These are phyloP conservation scores for Charaxes varanes DNA, from an alignment of 1,140 invertebrate species.

Conservation along the genomic window DNA sequence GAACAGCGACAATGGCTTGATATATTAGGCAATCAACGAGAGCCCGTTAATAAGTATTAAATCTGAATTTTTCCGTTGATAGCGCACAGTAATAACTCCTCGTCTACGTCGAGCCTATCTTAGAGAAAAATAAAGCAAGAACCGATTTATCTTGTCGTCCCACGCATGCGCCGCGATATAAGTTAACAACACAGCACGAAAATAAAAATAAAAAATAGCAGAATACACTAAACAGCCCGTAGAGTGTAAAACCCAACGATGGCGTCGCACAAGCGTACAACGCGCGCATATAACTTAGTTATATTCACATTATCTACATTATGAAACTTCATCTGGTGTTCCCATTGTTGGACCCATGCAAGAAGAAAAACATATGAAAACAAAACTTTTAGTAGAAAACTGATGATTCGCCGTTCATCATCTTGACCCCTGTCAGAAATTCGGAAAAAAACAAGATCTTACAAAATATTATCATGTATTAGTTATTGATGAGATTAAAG, in stretches of 20 bases:
- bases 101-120: slow-evolving; percentile 58
- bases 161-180: slow-evolving; percentile 61
- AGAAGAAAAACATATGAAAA: slow-evolving; percentile 34
- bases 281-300: slow-evolving; percentile 66
- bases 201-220: slow-evolving; percentile 51
- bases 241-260: slow-evolving; percentile 72
- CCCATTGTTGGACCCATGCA: slow-evolving; percentile 40
- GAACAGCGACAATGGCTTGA: slow-evolving; percentile 22
- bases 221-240: slow-evolving; percentile 50
- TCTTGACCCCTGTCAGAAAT: background rate
- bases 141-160: slow-evolving; percentile 66
- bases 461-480: background rate
- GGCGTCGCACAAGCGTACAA: slow-evolving; percentile 44
- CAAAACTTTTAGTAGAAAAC: slow-evolving; percentile 21
- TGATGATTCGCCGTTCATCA: slow-evolving; percentile 30
- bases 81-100: slow-evolving; percentile 47
- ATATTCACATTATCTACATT: slow-evolving; percentile 73
- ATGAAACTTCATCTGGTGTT: slow-evolving; percentile 61
- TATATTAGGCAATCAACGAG: slow-evolving; percentile 32
- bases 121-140: slow-evolving; percentile 56
- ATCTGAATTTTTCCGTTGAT: slow-evolving; percentile 43
- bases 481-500: no score
- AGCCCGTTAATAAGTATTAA: slow-evolving; percentile 37
- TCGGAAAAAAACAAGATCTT: background rate
- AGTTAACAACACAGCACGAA: slow-evolving; percentile 55